These are phyloP conservation scores for Anas flavirostris DNA, from an alignment of 2,797 vertebrate genomes.

Conservation along the genomic window DNA sequence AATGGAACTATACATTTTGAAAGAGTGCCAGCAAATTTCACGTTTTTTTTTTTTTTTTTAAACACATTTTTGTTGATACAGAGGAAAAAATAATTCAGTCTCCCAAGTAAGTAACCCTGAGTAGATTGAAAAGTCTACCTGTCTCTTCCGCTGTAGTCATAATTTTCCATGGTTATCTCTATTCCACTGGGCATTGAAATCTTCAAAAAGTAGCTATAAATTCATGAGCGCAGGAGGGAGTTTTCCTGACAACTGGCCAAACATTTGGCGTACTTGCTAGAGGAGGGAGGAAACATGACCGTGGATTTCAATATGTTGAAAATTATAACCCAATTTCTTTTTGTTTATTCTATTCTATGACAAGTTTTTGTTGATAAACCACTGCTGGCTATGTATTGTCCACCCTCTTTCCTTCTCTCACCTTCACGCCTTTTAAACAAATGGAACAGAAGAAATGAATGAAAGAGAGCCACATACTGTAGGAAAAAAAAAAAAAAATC, in stretches of 20 bases:
- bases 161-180: background rate
- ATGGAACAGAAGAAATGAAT: background rate
- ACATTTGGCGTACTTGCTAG: background rate
- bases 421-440: background rate
- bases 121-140: background rate
- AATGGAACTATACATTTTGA: conserved; percentile 43
- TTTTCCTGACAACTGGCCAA: background rate
- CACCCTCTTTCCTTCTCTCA: background rate
- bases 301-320: background rate
- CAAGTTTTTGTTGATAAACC: background rate
- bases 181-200: background rate
- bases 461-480: background rate
- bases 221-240: background rate
- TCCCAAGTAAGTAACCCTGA: conserved; percentile 15
- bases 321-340: background rate
- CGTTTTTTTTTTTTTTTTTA: background rate
- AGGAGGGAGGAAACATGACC: background rate
- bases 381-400: background rate
- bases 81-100: conserved; percentile 48
- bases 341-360: background rate
- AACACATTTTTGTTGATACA: conserved; percentile 33
- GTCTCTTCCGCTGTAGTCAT: background rate
- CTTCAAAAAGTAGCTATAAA: conserved; percentile 21
- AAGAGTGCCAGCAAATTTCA: conserved; percentile 58
- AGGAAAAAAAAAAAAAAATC: background rate